phyloP scores from a whole-genome alignment of 1,140 invertebrate species.

The Philaenus spumarius region DNA sequence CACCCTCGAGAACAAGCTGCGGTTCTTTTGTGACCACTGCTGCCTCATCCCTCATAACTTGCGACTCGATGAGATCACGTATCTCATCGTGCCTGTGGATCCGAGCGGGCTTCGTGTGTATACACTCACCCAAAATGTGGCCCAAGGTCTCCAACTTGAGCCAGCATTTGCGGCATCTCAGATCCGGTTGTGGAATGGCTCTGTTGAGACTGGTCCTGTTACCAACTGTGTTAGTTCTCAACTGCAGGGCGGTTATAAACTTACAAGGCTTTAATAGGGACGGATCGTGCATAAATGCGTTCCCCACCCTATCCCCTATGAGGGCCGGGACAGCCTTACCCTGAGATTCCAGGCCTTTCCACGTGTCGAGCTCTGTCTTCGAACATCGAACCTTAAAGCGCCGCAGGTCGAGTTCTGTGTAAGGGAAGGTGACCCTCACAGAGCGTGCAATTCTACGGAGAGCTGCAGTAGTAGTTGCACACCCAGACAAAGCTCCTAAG shows the following conservation, averaged over 20 bases:
- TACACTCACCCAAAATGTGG: conserved; percentile 22
- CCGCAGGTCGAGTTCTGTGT: no score
- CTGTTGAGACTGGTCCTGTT: neutral
- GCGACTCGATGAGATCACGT: neutral
- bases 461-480: no score
- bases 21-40: conserved; percentile 2
- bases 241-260: conserved; percentile 1
- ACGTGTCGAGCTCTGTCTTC: no score
- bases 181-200: neutral
- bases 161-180: neutral
- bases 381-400: no score
- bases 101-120: conserved; percentile 6
- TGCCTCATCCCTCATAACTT: neutral
- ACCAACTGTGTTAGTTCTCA: neutral
- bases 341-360: neutral
- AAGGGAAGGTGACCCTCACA: no score
- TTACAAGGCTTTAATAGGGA: conserved; percentile 3
- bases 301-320: conserved; percentile 1
- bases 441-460: no score
- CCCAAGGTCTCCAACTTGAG: conserved; percentile 21
- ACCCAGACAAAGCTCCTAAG: no score
- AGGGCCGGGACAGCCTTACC: conserved; percentile 2
- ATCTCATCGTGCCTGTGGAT: conserved; percentile 27
- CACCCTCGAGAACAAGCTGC: neutral
- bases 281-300: conserved; percentile 2